These are phyloP conservation scores for Cordilura impudica DNA, from an alignment of 2,888 invertebrate genomes.

Conservation along the genomic window DNA sequence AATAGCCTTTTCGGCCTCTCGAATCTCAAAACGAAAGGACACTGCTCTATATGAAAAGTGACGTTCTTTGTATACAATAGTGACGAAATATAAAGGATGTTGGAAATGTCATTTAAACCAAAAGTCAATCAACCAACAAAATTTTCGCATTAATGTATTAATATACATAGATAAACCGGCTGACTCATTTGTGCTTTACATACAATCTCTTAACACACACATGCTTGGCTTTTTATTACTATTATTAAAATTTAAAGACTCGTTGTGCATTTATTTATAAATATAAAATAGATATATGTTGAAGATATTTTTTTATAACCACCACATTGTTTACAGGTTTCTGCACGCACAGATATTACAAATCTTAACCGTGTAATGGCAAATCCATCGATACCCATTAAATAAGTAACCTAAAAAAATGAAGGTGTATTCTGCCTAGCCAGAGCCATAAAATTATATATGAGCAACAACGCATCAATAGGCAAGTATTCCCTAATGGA, in stretches of 20 bases:
- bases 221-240: background rate
- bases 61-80: too few relatives aligned
- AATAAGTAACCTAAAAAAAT: background rate
- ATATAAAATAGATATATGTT: background rate
- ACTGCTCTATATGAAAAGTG: too few relatives aligned
- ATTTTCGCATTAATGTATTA: too few relatives aligned
- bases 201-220: background rate
- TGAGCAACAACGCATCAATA: background rate
- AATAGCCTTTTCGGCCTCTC: too few relatives aligned
- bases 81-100: too few relatives aligned
- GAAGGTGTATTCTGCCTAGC: background rate
- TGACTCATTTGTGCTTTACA: background rate
- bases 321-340: background rate
- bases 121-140: too few relatives aligned
- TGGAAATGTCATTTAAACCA: too few relatives aligned
- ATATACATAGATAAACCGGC: too few relatives aligned
- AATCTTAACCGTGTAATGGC: background rate
- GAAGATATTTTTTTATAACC: background rate
- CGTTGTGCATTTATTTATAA: background rate
- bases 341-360: background rate
- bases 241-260: background rate
- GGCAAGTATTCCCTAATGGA: background rate
- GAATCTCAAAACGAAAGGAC: too few relatives aligned
- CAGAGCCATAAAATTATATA: background rate
- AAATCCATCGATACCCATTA: background rate